Evolutionary conservation across 2,113 vertebrate genomes (phyloP).

Genomic region (Heptranchias perlo): DNA sequence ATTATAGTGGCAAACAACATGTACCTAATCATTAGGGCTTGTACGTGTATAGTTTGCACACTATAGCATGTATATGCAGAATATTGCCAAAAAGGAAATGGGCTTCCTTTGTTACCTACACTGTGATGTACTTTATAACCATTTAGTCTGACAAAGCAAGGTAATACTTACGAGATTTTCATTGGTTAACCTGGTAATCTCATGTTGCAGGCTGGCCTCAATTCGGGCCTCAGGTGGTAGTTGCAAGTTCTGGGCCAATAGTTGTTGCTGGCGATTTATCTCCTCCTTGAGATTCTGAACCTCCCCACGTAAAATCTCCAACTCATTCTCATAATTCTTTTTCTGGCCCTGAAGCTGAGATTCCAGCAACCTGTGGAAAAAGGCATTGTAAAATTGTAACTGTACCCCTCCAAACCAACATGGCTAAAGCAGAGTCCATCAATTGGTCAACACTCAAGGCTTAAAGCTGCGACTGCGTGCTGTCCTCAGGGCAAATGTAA

Average conservation of each 20-base stretch:
- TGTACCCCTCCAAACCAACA: not conserved
- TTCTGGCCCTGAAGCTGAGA: slow-evolving; percentile 88
- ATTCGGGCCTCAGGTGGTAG: slow-evolving; percentile 92
- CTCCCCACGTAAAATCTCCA: slow-evolving; percentile 79
- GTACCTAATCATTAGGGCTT: not conserved
- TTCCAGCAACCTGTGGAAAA: slow-evolving; percentile 74
- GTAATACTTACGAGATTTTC: slow-evolving; percentile 80
- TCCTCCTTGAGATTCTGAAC: slow-evolving; percentile 93
- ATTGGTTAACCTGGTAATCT: slow-evolving; percentile 94
- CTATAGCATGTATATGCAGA: not conserved
- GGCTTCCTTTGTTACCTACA: not conserved
- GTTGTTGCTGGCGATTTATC: slow-evolving; percentile 94
- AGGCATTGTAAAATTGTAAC: not conserved
- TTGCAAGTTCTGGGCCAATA: slow-evolving; percentile 92
- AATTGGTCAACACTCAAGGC: not conserved
- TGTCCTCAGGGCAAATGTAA: not conserved
- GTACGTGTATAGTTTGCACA: no score
- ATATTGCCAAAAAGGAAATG: not conserved
- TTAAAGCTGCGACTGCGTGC: no score
- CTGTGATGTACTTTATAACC: not conserved
- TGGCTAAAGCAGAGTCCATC: not conserved
- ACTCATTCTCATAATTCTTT: slow-evolving; percentile 77
- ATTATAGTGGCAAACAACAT: not conserved
- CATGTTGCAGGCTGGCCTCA: slow-evolving; percentile 93
- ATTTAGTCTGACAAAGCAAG: not conserved